Conservation (phyloP, 2,113 vertebrate species). For the Ochotona curzoniae region DNA sequence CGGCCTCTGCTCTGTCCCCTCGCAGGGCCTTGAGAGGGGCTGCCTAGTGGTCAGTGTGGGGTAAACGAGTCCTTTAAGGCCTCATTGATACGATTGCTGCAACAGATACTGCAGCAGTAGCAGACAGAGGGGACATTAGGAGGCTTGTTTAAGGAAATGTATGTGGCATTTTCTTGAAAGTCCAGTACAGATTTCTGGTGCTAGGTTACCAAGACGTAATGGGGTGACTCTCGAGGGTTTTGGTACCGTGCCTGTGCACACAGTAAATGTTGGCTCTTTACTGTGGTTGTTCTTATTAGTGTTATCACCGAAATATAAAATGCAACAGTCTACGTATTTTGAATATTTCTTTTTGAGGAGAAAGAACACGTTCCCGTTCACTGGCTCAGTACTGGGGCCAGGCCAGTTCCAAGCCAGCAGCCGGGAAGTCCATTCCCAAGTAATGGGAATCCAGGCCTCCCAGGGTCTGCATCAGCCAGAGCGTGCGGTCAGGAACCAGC, state of each 20-base stretch:
- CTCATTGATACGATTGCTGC: neutral
- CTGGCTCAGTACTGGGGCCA: no score
- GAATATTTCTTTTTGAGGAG: no score
- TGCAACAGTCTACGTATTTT: no score
- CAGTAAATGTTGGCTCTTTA: neutral
- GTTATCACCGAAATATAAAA: neutral
- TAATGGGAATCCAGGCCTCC: no score
- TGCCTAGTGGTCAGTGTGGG: neutral
- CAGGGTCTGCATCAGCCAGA: no score
- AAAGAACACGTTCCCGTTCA: no score
- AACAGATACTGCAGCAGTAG: neutral
- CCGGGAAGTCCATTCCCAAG: no score
- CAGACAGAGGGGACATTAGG: neutral
- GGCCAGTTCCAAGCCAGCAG: no score
- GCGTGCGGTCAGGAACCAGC: no score
- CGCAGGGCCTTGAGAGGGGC: neutral
- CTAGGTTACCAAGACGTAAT: neutral
- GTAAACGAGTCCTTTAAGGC: neutral
- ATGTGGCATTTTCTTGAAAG: neutral
- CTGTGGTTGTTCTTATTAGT: neutral
- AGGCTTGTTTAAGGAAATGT: neutral
- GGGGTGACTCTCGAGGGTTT: neutral
- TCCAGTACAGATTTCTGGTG: neutral
- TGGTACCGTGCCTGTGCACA: neutral
- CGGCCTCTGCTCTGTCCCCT: neutral